Conservation (phyloP, 2,797 vertebrate species). For the Pterois miles region DNA sequence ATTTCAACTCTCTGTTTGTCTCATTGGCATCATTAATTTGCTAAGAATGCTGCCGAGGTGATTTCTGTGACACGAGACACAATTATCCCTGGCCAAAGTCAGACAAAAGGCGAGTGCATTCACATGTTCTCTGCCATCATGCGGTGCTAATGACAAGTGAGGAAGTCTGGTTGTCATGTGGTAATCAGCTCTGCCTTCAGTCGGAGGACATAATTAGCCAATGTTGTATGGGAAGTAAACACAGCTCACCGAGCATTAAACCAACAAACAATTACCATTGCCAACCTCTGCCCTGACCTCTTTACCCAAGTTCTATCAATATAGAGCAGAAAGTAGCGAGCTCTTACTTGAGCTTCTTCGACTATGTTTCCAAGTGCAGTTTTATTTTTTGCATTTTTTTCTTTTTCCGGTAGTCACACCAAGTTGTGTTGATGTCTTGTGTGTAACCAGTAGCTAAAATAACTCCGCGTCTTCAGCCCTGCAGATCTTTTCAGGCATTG, state of each 20-base stretch:
- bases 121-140: constrained; percentile 87
- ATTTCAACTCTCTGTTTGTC: constrained; percentile 9
- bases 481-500: constrained; percentile 36
- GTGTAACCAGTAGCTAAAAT: constrained; percentile 11
- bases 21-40: constrained; percentile 83
- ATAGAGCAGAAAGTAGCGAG: constrained; percentile 1
- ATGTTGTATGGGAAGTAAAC: constrained; percentile 83
- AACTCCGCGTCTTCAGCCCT: constrained; percentile 14
- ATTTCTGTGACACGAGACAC: constrained; percentile 91
- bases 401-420: not conserved
- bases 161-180: constrained; percentile 77
- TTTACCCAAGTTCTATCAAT: constrained; percentile 35
- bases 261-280: constrained; percentile 68
- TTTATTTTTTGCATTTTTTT: not conserved
- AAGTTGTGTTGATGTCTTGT: constrained; percentile 18
- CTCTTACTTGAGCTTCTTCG: constrained; percentile 8
- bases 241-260: constrained; percentile 61
- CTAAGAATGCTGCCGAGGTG: constrained; percentile 84
- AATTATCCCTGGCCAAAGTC: constrained; percentile 91
- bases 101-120: constrained; percentile 90
- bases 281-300: constrained; percentile 39
- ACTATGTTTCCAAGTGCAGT: not conserved
- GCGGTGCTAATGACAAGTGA: constrained; percentile 88
- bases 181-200: constrained; percentile 92
- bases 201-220: constrained; percentile 93